Evolutionary conservation across 2,113 vertebrate genomes (phyloP).

Genomic region (Elephantulus edwardii): DNA sequence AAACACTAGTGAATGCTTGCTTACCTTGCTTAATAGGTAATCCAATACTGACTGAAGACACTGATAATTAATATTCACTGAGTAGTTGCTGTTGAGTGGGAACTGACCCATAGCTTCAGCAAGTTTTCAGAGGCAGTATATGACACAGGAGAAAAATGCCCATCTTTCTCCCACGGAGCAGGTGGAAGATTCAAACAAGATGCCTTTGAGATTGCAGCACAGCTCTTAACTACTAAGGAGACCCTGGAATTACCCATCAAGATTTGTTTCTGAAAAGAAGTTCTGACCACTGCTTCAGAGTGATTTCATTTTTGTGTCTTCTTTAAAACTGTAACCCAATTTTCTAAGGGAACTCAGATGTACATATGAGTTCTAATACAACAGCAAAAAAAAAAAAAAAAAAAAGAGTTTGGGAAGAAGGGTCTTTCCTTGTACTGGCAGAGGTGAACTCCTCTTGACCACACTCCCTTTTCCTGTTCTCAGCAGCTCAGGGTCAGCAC

Average conservation of each 20-base stretch:
- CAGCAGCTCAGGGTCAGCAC: not conserved
- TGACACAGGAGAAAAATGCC: too few relatives aligned
- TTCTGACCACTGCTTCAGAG: not conserved
- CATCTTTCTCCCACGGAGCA: too few relatives aligned
- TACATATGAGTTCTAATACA: not conserved
- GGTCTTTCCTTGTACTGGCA: not conserved
- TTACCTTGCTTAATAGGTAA: not conserved
- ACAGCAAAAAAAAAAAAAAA: too few relatives aligned
- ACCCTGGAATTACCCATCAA: not conserved
- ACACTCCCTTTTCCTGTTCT: not conserved
- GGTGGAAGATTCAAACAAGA: too few relatives aligned
- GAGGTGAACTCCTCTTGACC: not conserved
- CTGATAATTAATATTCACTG: not conserved
- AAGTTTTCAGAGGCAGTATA: too few relatives aligned
- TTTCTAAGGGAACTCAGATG: not conserved
- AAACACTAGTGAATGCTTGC: not conserved
- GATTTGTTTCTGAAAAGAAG: constrained; percentile 26
- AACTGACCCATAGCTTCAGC: too few relatives aligned
- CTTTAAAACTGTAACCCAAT: not conserved
- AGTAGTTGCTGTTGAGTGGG: too few relatives aligned
- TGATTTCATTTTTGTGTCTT: not conserved
- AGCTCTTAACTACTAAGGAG: too few relatives aligned
- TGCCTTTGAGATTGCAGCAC: too few relatives aligned
- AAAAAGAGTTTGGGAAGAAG: not conserved
- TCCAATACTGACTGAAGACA: not conserved